Evolutionary conservation across 2,113 vertebrate genomes (phyloP).

Genomic region (Odocoileus hemionus): DNA sequence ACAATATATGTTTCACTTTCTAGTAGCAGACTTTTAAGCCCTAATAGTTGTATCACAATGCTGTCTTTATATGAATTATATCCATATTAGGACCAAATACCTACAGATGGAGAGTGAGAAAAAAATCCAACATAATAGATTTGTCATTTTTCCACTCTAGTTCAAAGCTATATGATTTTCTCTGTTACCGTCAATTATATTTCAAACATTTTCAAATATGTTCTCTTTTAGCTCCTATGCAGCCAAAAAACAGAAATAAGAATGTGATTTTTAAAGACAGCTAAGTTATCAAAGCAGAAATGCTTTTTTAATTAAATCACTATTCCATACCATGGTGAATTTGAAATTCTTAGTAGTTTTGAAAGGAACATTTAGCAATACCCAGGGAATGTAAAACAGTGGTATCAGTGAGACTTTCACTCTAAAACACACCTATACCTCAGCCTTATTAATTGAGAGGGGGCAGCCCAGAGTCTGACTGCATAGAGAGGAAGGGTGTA

Average conservation of each 20-base stretch:
- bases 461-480: not conserved
- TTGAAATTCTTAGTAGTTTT: conserved; percentile 18
- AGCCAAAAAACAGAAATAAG: conserved; percentile 50
- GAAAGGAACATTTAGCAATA: not conserved
- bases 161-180: conserved; percentile 58
- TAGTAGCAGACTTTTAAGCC: not conserved
- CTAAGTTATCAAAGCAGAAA: conserved; percentile 59
- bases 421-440: not conserved
- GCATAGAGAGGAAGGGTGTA: not conserved
- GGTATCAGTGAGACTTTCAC: not conserved
- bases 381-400: not conserved
- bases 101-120: not conserved
- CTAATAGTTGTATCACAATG: not conserved
- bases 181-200: conserved; percentile 52
- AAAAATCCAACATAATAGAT: conserved; percentile 36
- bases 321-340: conserved; percentile 38
- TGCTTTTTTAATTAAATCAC: conserved; percentile 43
- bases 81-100: conserved; percentile 37
- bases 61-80: conserved; percentile 35
- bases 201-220: conserved; percentile 49
- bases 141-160: conserved; percentile 47
- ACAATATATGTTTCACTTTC: not conserved
- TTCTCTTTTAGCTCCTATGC: conserved; percentile 21
- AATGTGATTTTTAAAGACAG: conserved; percentile 45
- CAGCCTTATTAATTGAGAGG: not conserved